Evolutionary conservation across 2,888 invertebrate species (phyloP).

Genomic region (Macrosoma leucophasiata): DNA sequence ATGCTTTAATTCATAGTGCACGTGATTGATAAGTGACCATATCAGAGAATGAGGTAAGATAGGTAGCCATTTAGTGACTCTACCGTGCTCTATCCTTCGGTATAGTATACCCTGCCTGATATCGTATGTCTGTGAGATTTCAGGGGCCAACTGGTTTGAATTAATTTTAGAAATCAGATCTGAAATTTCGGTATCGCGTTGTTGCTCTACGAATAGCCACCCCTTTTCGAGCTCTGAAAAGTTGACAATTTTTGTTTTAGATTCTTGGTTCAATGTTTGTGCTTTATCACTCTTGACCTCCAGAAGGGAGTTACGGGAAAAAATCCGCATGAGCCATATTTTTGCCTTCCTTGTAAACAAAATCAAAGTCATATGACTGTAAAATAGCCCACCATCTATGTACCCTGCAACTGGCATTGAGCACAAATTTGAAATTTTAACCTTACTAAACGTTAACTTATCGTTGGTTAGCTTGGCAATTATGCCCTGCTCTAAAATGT

Average conservation of each 20-base stretch:
- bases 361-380: too few species aligned
- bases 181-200: constrained; percentile 19
- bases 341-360: too few species aligned
- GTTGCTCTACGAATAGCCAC: constrained; percentile 20
- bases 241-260: constrained; percentile 11
- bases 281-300: too few species aligned
- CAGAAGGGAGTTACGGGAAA: too few species aligned
- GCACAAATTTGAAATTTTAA: too few species aligned
- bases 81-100: constrained; percentile 13
- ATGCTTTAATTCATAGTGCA: constrained; percentile 18
- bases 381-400: too few species aligned
- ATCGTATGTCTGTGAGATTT: constrained; percentile 12
- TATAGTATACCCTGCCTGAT: constrained; percentile 14
- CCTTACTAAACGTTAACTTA: too few species aligned
- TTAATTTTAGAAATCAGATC: constrained; percentile 10
- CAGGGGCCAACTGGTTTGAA: constrained; percentile 8
- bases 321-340: too few species aligned
- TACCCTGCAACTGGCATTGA: too few species aligned
- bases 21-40: constrained; percentile 14
- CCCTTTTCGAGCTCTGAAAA: constrained; percentile 16
- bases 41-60: constrained; percentile 15
- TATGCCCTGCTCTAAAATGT: too few species aligned
- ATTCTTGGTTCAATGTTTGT: constrained; percentile 10
- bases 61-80: constrained; percentile 12
- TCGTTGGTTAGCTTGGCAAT: too few species aligned